Conservation (phyloP, 2,113 vertebrate genomes). For the Pangasianodon gigas region DNA sequence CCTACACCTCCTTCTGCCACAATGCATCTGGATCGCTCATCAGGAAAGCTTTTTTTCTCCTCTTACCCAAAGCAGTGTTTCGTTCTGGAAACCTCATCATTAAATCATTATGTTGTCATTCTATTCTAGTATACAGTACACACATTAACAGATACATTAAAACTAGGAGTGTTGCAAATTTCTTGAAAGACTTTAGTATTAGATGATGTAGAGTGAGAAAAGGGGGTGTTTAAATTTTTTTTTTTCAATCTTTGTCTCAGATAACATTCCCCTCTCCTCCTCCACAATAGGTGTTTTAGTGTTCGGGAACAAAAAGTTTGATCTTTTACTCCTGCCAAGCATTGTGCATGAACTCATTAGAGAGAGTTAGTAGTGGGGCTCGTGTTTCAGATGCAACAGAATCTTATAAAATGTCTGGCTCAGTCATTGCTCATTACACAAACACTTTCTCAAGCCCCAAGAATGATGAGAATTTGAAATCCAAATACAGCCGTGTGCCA, state of each 20-base stretch:
- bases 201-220: neutral
- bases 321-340: constrained; percentile 9
- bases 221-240: no score
- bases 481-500: constrained; percentile 43
- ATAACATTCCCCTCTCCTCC: neutral
- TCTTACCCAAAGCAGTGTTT: constrained; percentile 36
- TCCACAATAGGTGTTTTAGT: constrained; percentile 4
- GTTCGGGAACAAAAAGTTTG: neutral
- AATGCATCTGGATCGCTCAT: constrained; percentile 50
- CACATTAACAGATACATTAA: constrained; percentile 7
- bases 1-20: constrained; percentile 39
- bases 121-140: neutral
- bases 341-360: neutral
- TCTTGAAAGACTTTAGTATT: neutral
- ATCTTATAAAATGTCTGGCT: constrained; percentile 37
- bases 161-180: neutral
- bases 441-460: constrained; percentile 57
- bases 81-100: constrained; percentile 24
- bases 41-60: constrained; percentile 43
- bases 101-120: neutral
- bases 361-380: constrained; percentile 3
- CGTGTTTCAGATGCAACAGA: constrained; percentile 11
- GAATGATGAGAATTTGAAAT: constrained; percentile 51
- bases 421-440: constrained; percentile 45
- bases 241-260: neutral